These are phyloP conservation scores for Falco concolor DNA, from an alignment of 2,797 vertebrate species.

Conservation along the genomic window DNA sequence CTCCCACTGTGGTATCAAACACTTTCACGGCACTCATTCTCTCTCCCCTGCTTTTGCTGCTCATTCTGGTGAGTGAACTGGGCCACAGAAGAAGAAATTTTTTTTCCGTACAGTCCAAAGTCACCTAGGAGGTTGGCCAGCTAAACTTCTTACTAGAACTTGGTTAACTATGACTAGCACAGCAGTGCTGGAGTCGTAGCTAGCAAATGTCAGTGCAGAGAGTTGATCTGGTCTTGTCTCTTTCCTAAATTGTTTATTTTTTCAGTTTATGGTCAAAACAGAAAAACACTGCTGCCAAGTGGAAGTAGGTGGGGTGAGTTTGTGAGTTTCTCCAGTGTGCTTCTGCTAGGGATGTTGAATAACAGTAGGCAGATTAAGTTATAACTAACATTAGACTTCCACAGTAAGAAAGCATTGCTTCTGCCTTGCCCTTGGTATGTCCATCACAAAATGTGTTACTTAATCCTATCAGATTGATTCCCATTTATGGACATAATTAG, in stretches of 20 bases:
- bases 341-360: neutral
- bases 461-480: neutral
- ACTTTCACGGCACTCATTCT: constrained; percentile 92
- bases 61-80: constrained; percentile 86
- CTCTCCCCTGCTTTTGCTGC: constrained; percentile 89
- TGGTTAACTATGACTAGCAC: neutral
- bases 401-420: neutral
- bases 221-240: neutral
- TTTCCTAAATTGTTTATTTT: neutral
- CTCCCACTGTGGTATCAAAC: constrained; percentile 91
- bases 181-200: neutral
- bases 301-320: neutral
- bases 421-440: neutral
- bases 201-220: neutral
- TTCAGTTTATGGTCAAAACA: neutral
- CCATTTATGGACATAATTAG: neutral
- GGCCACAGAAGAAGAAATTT: neutral
- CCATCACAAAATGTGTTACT: neutral
- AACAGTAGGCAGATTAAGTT: neutral
- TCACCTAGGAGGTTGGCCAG: neutral
- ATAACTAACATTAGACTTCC: neutral
- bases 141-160: neutral
- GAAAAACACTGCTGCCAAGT: neutral
- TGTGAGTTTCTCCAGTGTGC: neutral
- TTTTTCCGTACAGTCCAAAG: neutral